Conservation (phyloP, 2,888 invertebrate genomes). For the Bombylius major region DNA sequence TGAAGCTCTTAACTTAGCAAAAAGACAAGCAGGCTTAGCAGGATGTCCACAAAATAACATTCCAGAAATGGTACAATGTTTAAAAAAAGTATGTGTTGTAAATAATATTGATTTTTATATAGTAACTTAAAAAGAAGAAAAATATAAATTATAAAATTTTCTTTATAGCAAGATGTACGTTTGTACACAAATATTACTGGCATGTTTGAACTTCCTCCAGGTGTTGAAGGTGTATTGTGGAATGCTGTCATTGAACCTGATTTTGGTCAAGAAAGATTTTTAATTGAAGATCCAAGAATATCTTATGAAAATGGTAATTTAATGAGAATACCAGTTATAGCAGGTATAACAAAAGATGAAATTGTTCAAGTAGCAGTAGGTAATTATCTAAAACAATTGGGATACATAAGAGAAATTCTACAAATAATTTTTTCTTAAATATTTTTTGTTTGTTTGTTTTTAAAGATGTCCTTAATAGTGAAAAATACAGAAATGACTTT, state of each 20-base stretch:
- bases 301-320: conserved; percentile 45
- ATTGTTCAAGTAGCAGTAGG: conserved; percentile 49
- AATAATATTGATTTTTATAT: background rate
- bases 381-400: conserved; percentile 20
- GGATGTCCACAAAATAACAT: conserved; percentile 48
- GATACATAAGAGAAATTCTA: background rate
- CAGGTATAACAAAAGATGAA: conserved; percentile 54
- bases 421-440: conserved; percentile 4
- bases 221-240: conserved; percentile 22
- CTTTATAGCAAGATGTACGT: too few relatives aligned
- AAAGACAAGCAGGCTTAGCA: conserved; percentile 36
- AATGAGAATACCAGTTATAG: conserved; percentile 49
- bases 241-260: conserved; percentile 50
- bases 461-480: conserved; percentile 43
- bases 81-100: conserved; percentile 38
- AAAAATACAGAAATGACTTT: conserved; percentile 40
- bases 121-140: too few relatives aligned
- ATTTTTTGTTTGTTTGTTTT: conserved; percentile 1
- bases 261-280: conserved; percentile 52
- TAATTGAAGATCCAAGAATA: conserved; percentile 46
- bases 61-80: conserved; percentile 44
- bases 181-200: conserved; percentile 17
- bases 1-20: conserved; percentile 45
- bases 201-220: conserved; percentile 33
- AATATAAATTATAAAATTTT: too few relatives aligned